phyloP scores from a whole-genome alignment of 2,113 vertebrate species.

The Peromyscus leucopus region DNA sequence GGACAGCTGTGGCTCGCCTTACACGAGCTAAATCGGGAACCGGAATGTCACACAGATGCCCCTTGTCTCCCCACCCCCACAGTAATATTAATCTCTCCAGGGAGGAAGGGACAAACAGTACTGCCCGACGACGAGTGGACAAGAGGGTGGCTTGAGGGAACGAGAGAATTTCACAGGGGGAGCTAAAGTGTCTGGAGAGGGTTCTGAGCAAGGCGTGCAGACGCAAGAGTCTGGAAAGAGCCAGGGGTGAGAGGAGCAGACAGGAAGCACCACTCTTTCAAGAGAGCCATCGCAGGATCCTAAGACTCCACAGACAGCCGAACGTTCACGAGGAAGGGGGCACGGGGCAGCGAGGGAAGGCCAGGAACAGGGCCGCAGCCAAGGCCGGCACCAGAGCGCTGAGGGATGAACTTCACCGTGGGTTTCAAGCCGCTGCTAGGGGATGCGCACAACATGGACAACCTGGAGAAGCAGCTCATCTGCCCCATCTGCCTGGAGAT shows the following conservation, averaged over 20 bases:
- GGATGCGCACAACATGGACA: constrained; percentile 91
- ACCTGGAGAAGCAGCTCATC: constrained; percentile 94
- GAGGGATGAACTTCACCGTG: constrained; percentile 92
- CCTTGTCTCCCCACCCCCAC: constrained; percentile 74
- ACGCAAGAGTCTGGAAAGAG: background rate
- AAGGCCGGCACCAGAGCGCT: constrained; percentile 19
- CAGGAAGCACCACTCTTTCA: constrained; percentile 17
- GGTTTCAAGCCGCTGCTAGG: constrained; percentile 90
- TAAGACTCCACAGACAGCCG: background rate
- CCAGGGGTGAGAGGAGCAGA: background rate
- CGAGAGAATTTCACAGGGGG: constrained; percentile 44
- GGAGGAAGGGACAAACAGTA: constrained; percentile 58
- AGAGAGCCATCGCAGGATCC: constrained; percentile 29
- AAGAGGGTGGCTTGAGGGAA: background rate
- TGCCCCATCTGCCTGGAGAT: constrained; percentile 99
- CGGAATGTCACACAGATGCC: constrained; percentile 83
- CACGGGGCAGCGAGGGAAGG: constrained; percentile 52
- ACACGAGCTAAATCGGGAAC: constrained; percentile 86
- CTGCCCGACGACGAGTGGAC: background rate
- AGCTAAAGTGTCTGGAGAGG: background rate
- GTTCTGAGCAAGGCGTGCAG: background rate
- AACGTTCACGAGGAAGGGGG: background rate
- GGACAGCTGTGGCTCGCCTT: constrained; percentile 88
- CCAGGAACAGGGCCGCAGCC: constrained; percentile 63
- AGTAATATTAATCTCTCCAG: constrained; percentile 81